These are phyloP conservation scores for Mayetiola destructor DNA, from an alignment of 2,888 invertebrate species.

Conservation along the genomic window DNA sequence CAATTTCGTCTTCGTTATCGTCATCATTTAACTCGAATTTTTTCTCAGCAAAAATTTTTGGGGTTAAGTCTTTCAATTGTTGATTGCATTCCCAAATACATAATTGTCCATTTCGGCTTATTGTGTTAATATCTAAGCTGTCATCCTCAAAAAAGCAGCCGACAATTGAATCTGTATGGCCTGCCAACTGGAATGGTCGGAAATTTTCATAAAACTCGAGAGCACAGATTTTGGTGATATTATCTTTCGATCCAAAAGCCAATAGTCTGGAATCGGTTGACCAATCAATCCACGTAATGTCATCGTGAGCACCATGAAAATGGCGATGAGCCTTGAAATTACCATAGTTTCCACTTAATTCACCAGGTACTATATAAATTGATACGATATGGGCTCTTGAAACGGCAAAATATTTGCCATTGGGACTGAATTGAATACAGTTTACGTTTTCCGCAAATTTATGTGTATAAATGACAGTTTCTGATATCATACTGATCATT, in stretches of 20 bases:
- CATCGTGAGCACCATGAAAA: constrained; percentile 68
- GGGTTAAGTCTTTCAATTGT: constrained; percentile 16
- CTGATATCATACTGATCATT: constrained; percentile 72
- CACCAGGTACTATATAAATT: constrained; percentile 73
- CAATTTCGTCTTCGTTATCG: constrained; percentile 29
- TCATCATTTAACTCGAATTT: constrained; percentile 14
- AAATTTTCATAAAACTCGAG: constrained; percentile 62
- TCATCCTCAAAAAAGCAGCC: constrained; percentile 78
- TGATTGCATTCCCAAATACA: constrained; percentile 71
- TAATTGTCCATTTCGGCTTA: constrained; percentile 66
- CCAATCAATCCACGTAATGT: constrained; percentile 82
- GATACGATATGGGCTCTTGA: constrained; percentile 74
- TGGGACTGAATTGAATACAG: constrained; percentile 79
- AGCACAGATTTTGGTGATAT: constrained; percentile 69
- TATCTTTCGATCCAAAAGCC: constrained; percentile 84
- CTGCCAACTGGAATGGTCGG: constrained; percentile 58
- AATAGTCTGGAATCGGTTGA: constrained; percentile 77
- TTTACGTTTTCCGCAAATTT: constrained; percentile 64
- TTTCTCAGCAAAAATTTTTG: constrained; percentile 15
- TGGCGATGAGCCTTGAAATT: constrained; percentile 75
- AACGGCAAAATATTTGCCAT: constrained; percentile 84
- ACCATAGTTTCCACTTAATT: constrained; percentile 66
- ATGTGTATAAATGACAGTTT: constrained; percentile 67
- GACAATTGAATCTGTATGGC: constrained; percentile 73
- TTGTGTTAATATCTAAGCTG: constrained; percentile 69